Evolutionary conservation across 64 coral and sea anemone species (phyloP).

Genomic region (Porites lutea): DNA sequence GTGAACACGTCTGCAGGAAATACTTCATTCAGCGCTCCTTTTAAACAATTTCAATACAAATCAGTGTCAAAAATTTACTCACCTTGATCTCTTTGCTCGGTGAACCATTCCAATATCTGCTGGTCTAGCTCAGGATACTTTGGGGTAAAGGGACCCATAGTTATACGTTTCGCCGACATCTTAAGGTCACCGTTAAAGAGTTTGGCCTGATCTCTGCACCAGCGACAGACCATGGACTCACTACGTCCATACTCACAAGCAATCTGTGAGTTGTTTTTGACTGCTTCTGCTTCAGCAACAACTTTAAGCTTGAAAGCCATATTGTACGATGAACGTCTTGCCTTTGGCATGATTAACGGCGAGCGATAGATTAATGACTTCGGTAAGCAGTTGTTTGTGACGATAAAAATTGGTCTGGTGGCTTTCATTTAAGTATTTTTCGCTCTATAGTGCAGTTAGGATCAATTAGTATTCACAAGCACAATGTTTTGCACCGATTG

Average conservation of each 20-base stretch:
- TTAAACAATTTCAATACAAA: not conserved
- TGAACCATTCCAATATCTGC: not conserved
- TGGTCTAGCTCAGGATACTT: constrained; percentile 23
- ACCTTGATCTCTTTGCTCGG: not conserved
- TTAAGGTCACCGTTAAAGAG: constrained; percentile 42
- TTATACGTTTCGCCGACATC: constrained; percentile 28
- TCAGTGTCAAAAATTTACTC: not conserved
- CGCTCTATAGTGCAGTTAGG: not conserved
- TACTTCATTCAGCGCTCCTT: too few species aligned
- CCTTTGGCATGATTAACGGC: not conserved
- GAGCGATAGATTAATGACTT: not conserved
- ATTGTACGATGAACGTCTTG: constrained; percentile 8
- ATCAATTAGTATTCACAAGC: constrained; percentile 22
- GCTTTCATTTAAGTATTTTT: constrained; percentile 5
- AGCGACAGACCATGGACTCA: constrained; percentile 36
- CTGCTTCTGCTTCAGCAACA: constrained; percentile 14
- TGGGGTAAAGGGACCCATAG: constrained; percentile 16
- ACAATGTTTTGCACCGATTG: not conserved
- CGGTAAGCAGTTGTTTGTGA: constrained; percentile 10
- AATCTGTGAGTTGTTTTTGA: constrained; percentile 13
- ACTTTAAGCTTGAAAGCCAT: constrained; percentile 24
- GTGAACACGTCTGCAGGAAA: too few species aligned
- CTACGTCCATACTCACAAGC: not conserved
- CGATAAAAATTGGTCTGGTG: not conserved
- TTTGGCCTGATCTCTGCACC: constrained; percentile 21